phyloP scores from a whole-genome alignment of 2,888 invertebrate genomes.

The Meandrusa payeni region DNA sequence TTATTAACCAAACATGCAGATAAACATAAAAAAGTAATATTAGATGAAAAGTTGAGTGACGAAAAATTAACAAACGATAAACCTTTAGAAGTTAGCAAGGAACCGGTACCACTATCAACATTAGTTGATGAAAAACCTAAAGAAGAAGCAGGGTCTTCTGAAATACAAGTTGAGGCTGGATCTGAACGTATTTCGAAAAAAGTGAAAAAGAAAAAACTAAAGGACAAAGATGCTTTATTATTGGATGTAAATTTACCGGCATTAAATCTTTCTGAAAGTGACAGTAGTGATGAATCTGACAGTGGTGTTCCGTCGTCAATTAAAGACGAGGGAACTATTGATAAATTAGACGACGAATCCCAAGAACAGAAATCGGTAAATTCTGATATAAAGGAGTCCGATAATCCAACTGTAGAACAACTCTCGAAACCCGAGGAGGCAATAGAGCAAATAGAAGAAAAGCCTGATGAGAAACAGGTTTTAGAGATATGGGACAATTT shows the following conservation, averaged over 20 bases:
- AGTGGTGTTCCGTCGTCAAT: conserved; percentile 47
- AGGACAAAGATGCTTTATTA: conserved; percentile 71
- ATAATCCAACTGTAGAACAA: conserved; percentile 28
- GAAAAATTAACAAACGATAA: conserved; percentile 46
- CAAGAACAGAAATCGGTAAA: conserved; percentile 37
- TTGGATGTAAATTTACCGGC: conserved; percentile 86
- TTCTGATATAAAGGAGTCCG: conserved; percentile 33
- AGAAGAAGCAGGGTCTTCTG: conserved; percentile 55
- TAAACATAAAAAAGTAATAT: conserved; percentile 75
- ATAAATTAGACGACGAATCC: conserved; percentile 35
- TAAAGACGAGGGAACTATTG: conserved; percentile 39
- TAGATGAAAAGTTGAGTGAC: conserved; percentile 50
- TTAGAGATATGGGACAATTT: conserved; percentile 90
- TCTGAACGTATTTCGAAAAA: conserved; percentile 61
- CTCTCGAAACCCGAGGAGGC: conserved; percentile 36
- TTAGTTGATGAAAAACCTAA: conserved; percentile 58
- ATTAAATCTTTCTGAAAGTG: conserved; percentile 91
- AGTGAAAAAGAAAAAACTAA: conserved; percentile 67
- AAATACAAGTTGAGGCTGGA: conserved; percentile 51
- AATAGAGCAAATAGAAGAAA: conserved; percentile 63
- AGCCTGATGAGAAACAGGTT: conserved; percentile 81
- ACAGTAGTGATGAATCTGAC: conserved; percentile 86
- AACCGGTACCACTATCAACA: conserved; percentile 53
- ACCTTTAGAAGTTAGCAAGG: conserved; percentile 49
- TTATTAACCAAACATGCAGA: conserved; percentile 86